Conservation (phyloP, 2,888 invertebrate genomes). For the Cryptocephalus moraei region DNA sequence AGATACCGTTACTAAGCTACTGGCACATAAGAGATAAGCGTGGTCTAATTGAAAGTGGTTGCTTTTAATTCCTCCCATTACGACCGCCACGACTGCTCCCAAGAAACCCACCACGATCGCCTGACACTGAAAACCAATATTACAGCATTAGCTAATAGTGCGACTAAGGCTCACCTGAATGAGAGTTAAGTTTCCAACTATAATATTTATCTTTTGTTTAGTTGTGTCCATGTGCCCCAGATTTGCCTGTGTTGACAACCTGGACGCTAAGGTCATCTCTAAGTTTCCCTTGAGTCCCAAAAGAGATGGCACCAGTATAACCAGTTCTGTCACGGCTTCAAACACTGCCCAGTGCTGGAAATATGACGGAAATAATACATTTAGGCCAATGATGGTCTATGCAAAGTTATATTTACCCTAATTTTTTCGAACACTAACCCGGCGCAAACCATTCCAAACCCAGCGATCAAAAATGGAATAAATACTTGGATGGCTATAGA, state of each 20-base stretch:
- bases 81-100: constrained; percentile 58
- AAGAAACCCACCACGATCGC: constrained; percentile 64
- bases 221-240: constrained; percentile 63
- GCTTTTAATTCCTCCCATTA: constrained; percentile 55
- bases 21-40: constrained; percentile 61
- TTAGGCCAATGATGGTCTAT: background rate
- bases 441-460: constrained; percentile 69
- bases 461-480: constrained; percentile 64
- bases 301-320: constrained; percentile 66
- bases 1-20: constrained; percentile 66
- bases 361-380: background rate
- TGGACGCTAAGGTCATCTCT: constrained; percentile 74
- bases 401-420: constrained; percentile 41
- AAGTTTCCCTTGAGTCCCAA: constrained; percentile 73
- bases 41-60: constrained; percentile 54
- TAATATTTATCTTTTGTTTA: constrained; percentile 54
- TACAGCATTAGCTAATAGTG: no score
- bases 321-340: constrained; percentile 55
- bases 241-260: constrained; percentile 70
- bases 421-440: constrained; percentile 64
- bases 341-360: constrained; percentile 64
- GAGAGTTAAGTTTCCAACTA: constrained; percentile 62
- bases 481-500: constrained; percentile 57
- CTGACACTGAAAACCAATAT: constrained; percentile 43
- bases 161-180: constrained; percentile 48